A percentile compares a stretch with the other conserved stretches of the same genome.
Evolutionary conservation across 2,888 invertebrate species (phyloP).

Genomic region (Pristionchus exspectatus): DNA sequence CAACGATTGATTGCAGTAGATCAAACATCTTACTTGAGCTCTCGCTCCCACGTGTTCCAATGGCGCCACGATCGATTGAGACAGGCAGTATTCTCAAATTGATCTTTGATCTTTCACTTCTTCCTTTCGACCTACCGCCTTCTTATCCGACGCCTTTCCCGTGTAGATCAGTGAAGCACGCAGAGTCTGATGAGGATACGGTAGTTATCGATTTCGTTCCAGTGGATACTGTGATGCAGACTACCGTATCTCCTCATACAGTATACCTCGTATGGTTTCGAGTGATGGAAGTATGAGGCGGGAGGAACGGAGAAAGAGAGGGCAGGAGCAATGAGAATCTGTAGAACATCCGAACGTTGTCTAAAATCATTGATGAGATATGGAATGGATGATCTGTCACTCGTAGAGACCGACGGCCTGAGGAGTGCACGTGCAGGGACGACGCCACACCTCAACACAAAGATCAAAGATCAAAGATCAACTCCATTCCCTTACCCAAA

Average conservation of each 20-base stretch:
- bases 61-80: conserved; percentile 41
- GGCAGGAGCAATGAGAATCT: conserved; percentile 51
- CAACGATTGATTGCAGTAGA: not conserved
- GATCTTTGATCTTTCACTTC: conserved; percentile 26
- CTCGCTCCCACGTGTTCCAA: conserved; percentile 48
- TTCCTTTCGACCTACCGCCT: not conserved
- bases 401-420: conserved; percentile 41
- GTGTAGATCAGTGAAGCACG: conserved; percentile 36
- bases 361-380: not conserved
- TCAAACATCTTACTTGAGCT: conserved; percentile 18
- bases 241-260: not conserved
- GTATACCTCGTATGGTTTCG: conserved; percentile 51
- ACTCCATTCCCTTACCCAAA: not conserved
- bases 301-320: conserved; percentile 29
- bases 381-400: not conserved
- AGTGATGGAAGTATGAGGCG: conserved; percentile 36
- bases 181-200: not conserved
- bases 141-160: conserved; percentile 33
- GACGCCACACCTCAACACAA: conserved; percentile 24
- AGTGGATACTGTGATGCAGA: not conserved
- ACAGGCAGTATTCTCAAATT: conserved; percentile 25
- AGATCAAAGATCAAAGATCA: conserved; percentile 23
- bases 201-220: not conserved
- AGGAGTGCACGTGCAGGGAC: conserved; percentile 48
- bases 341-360: conserved; percentile 18